Percentiles rank a stretch among this genome's conserved stretches.
Evolutionary conservation across 1,140 invertebrate genomes (phyloP).

Genomic region (Pogonus chalceus): DNA sequence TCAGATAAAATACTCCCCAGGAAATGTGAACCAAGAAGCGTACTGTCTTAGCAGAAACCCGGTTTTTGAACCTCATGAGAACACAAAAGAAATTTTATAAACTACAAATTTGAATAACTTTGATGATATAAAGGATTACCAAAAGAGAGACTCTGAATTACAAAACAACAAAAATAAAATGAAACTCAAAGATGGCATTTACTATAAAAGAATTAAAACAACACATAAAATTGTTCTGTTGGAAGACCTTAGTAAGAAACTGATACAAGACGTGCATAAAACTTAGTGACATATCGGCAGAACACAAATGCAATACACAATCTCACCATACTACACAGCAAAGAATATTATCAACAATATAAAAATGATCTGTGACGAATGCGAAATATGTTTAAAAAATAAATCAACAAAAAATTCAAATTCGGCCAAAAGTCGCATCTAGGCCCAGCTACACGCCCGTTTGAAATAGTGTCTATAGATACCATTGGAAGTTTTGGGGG

Average conservation of each 20-base stretch:
- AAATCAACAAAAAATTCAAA: too few species aligned
- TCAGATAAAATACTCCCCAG: constrained; percentile 17
- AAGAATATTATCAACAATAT: too few species aligned
- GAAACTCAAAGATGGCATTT: constrained; percentile 14
- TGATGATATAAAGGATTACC: constrained; percentile 25
- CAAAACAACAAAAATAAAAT: constrained; percentile 15
- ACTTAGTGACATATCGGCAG: too few species aligned
- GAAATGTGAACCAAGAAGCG: constrained; percentile 18
- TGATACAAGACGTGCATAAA: too few species aligned
- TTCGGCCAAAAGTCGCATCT: too few species aligned
- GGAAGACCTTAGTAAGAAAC: too few species aligned
- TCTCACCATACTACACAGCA: too few species aligned
- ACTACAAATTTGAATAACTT: constrained; percentile 27
- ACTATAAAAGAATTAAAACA: constrained; percentile 21
- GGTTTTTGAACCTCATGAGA: constrained; percentile 8
- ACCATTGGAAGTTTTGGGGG: constrained; percentile 30
- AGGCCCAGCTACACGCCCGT: constrained; percentile 28
- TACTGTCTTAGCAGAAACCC: constrained; percentile 22
- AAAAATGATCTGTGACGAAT: constrained; percentile 23
- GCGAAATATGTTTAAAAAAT: constrained; percentile 31
- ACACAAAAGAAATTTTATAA: constrained; percentile 26
- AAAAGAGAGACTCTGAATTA: too few species aligned
- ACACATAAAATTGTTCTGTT: too few species aligned
- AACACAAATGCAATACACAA: too few species aligned
- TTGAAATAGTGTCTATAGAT: constrained; percentile 33